phyloP scores from a whole-genome alignment of 2,113 vertebrate species.

The Cyrtonyx montezumae region DNA sequence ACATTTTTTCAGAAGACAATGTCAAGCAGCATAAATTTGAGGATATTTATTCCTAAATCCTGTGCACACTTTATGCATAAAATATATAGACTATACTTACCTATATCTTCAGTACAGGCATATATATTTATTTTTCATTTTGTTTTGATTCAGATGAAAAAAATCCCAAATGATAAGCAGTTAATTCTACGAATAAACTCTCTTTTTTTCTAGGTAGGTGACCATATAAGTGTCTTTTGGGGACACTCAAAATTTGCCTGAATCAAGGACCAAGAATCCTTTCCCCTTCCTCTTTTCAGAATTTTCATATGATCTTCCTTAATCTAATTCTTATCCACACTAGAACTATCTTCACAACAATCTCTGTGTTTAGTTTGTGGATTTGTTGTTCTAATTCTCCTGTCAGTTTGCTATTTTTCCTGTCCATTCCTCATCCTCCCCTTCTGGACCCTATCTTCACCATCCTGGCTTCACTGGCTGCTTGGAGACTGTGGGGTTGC shows the following conservation, averaged over 20 bases:
- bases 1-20: neutral
- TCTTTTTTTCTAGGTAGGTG: neutral
- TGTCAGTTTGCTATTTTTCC: neutral
- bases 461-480: neutral
- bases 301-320: neutral
- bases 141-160: neutral
- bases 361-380: neutral
- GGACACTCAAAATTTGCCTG: neutral
- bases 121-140: neutral
- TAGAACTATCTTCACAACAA: neutral
- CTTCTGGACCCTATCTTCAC: neutral
- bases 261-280: neutral
- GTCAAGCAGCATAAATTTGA: neutral
- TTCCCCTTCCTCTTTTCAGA: neutral
- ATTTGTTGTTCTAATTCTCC: neutral
- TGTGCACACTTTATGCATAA: neutral
- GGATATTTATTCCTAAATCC: neutral
- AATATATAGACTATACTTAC: neutral
- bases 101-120: neutral
- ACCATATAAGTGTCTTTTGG: neutral
- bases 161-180: neutral
- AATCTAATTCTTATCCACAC: neutral
- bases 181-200: neutral
- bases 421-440: neutral
- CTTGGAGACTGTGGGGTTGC: too few relatives aligned